Percentiles rank a stretch among this genome's conserved stretches.
Evolutionary conservation across 2,888 invertebrate species (phyloP).

Genomic region (Beris chalybata): DNA sequence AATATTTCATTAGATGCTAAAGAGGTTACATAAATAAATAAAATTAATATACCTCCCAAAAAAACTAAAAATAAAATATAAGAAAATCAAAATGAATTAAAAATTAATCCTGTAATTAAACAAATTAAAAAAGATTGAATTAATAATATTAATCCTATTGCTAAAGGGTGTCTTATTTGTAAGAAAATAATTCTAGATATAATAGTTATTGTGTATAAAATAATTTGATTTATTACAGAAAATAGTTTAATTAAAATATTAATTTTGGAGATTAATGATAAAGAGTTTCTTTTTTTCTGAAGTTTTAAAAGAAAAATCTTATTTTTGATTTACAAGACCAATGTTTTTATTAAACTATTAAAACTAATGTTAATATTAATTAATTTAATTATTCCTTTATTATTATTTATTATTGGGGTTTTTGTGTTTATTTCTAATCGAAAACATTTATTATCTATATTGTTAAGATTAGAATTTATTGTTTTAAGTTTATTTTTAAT

Average conservation of each 20-base stretch:
- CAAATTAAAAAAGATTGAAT: no score
- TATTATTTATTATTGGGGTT: slow-evolving; percentile 60
- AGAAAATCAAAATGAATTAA: slow-evolving; percentile 59
- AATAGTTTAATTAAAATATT: slow-evolving; percentile 58
- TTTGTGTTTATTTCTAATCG: slow-evolving; percentile 61
- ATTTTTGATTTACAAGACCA: slow-evolving; percentile 71
- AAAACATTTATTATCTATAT: slow-evolving; percentile 63
- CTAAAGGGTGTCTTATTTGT: no score
- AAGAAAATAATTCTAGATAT: no score
- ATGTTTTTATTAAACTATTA: slow-evolving; percentile 43
- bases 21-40: slow-evolving; percentile 48
- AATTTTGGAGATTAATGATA: slow-evolving; percentile 72
- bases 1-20: slow-evolving; percentile 66
- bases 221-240: no score
- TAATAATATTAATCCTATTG: no score
- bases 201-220: no score
- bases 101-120: slow-evolving; percentile 3
- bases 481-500: slow-evolving; percentile 62
- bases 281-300: slow-evolving; percentile 62
- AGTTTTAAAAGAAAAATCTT: slow-evolving; percentile 62
- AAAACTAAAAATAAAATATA: slow-evolving; percentile 66
- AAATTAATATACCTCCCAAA: slow-evolving; percentile 66
- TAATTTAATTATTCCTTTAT: slow-evolving; percentile 48
- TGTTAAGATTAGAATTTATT: slow-evolving; percentile 65
- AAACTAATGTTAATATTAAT: no score